Evolutionary conservation across 2,797 vertebrate genomes (phyloP).

Genomic region (Acanthopagrus latus): DNA sequence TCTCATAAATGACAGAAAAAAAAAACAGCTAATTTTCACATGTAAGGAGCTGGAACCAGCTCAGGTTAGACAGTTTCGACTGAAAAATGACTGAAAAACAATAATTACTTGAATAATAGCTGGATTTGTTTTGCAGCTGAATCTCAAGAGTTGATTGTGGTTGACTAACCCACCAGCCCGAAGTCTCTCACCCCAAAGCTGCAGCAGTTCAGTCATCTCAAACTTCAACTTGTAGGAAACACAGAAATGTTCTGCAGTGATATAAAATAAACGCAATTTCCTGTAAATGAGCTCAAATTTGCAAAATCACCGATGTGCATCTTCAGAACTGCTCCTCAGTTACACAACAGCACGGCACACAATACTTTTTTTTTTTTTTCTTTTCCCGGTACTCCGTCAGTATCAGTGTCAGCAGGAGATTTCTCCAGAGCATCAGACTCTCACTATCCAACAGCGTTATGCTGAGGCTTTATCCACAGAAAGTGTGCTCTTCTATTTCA

Average conservation of each 20-base stretch:
- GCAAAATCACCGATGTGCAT: rapidly evolving
- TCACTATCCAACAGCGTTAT: constrained; percentile 52
- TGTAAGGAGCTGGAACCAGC: no score
- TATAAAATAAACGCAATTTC: background rate
- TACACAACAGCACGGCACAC: constrained; percentile 8
- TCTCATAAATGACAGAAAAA: no score
- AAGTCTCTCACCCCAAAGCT: background rate
- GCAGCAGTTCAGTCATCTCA: background rate
- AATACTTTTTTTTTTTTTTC: background rate
- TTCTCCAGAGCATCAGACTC: constrained; percentile 62
- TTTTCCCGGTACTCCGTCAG: constrained; percentile 7
- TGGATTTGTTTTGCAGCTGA: background rate
- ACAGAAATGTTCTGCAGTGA: background rate
- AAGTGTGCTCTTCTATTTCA: constrained; percentile 73
- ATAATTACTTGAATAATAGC: no score
- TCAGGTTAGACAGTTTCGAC: no score
- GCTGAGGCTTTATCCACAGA: constrained; percentile 68
- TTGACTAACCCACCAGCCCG: no score
- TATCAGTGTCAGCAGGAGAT: constrained; percentile 54
- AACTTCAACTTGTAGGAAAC: background rate
- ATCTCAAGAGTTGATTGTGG: background rate
- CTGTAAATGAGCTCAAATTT: background rate
- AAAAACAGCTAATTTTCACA: no score
- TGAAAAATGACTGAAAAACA: no score
- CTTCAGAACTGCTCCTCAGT: background rate